Conservation (phyloP, 2,888 invertebrate genomes). For the Dusona sp. region DNA sequence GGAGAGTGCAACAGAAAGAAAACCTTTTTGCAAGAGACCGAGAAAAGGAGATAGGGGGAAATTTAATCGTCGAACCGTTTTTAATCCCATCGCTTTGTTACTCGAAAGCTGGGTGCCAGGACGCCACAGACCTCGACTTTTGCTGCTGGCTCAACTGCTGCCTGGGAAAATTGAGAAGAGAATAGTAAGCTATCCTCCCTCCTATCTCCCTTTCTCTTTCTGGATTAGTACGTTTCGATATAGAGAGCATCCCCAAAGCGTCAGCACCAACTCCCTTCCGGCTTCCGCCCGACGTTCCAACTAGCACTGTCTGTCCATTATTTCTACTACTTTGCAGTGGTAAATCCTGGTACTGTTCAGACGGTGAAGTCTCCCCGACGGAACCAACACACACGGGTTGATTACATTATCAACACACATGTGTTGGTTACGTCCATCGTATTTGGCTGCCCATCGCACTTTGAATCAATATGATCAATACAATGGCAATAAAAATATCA, state of each 20-base stretch:
- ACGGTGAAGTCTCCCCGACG: constrained; percentile 14
- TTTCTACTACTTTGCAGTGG: constrained; percentile 48
- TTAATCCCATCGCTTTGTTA: constrained; percentile 65
- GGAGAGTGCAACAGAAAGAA: constrained; percentile 12
- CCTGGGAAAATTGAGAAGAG: constrained; percentile 49
- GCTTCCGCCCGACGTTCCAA: constrained; percentile 13
- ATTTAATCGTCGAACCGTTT: constrained; percentile 67
- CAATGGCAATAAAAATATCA: background rate
- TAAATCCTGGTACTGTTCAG: constrained; percentile 32
- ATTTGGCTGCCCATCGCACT: background rate
- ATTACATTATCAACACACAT: constrained; percentile 44
- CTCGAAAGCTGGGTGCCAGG: constrained; percentile 44
- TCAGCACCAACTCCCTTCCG: constrained; percentile 15
- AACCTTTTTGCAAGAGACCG: constrained; percentile 5
- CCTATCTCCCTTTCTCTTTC: background rate
- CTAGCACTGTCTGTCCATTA: constrained; percentile 19
- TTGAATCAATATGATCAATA: background rate
- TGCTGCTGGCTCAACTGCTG: constrained; percentile 46
- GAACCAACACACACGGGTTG: constrained; percentile 35
- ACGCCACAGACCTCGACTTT: constrained; percentile 52
- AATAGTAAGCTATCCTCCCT: constrained; percentile 33
- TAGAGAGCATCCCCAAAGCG: constrained; percentile 17
- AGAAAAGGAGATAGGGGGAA: constrained; percentile 39
- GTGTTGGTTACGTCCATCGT: background rate
- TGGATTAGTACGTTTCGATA: constrained; percentile 32